A percentile compares a stretch with the other conserved stretches of the same genome.
phyloP scores from a whole-genome alignment of 2,888 invertebrate genomes.

The Ornithoptera priamus region DNA sequence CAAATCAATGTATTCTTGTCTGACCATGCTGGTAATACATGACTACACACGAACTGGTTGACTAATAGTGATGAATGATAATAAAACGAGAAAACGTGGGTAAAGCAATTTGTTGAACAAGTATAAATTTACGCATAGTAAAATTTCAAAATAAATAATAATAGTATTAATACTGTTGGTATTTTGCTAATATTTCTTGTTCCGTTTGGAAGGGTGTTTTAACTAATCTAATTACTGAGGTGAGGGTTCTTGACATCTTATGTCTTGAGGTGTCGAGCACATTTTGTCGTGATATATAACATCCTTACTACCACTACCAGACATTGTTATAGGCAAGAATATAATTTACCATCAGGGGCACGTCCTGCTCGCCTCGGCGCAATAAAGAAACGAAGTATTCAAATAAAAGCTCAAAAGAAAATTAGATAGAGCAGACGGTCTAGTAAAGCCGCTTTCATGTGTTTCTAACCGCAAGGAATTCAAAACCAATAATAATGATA shows the following conservation, averaged over 20 bases:
- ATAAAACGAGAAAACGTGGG: constrained; percentile 38
- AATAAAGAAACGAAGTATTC: background rate
- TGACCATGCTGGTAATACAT: constrained; percentile 61
- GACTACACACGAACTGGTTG: constrained; percentile 37
- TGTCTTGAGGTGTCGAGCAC: too few relatives aligned
- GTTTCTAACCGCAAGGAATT: constrained; percentile 66
- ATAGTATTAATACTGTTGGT: too few relatives aligned
- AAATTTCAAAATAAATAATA: background rate
- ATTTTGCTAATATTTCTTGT: too few relatives aligned
- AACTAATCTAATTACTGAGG: too few relatives aligned
- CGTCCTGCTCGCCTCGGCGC: too few relatives aligned
- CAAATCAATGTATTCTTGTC: constrained; percentile 68
- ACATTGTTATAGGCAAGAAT: too few relatives aligned
- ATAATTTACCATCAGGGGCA: too few relatives aligned
- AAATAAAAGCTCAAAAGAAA: background rate
- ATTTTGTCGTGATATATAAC: too few relatives aligned
- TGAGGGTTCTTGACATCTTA: too few relatives aligned
- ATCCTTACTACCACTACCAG: too few relatives aligned
- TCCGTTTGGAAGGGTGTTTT: too few relatives aligned
- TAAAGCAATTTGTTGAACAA: constrained; percentile 36
- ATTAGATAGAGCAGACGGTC: background rate
- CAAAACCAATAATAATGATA: constrained; percentile 62
- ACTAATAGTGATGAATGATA: constrained; percentile 66
- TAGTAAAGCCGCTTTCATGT: constrained; percentile 18
- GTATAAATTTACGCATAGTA: constrained; percentile 45